Conservation (phyloP, 2,797 vertebrate genomes). For the Syngnathus rostellatus region DNA sequence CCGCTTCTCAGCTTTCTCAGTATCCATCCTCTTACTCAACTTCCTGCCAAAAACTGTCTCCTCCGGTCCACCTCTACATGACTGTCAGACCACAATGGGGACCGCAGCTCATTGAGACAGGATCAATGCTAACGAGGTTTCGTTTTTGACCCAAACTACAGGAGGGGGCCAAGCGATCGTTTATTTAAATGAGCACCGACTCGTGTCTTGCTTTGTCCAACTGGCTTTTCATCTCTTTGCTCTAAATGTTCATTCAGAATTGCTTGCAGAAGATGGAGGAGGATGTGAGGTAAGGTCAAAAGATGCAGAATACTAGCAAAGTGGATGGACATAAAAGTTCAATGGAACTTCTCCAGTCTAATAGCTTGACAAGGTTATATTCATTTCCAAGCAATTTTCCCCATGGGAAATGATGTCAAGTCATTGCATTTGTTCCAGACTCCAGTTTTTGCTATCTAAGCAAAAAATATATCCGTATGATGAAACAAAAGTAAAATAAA, state of each 20-base stretch:
- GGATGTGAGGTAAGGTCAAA: constrained; percentile 4
- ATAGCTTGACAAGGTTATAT: not conserved
- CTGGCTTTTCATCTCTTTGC: constrained; percentile 13
- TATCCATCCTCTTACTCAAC: constrained; percentile 8
- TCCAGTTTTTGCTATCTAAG: not conserved
- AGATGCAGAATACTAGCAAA: constrained; percentile 17
- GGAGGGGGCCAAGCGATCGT: constrained; percentile 39
- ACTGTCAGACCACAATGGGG: constrained; percentile 22
- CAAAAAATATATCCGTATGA: not conserved
- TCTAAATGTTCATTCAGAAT: constrained; percentile 40
- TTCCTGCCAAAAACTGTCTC: constrained; percentile 6
- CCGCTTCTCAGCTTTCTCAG: constrained; percentile 12
- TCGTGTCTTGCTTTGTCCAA: constrained; percentile 25
- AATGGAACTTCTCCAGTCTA: not conserved
- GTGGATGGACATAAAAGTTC: not conserved
- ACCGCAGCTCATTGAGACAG: constrained; percentile 41
- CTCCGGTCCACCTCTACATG: constrained; percentile 9
- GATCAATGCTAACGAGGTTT: constrained; percentile 64
- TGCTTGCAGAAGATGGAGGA: constrained; percentile 8
- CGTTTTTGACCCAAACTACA: constrained; percentile 46
- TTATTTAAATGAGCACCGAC: constrained; percentile 59
- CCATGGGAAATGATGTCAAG: not conserved
- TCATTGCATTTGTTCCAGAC: not conserved
- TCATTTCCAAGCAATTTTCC: not conserved
- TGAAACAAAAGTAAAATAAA: not conserved